A percentile compares a stretch with the other conserved stretches of the same genome.
phyloP scores from a whole-genome alignment of 2,797 vertebrate genomes.

The Labeo calbasu region DNA sequence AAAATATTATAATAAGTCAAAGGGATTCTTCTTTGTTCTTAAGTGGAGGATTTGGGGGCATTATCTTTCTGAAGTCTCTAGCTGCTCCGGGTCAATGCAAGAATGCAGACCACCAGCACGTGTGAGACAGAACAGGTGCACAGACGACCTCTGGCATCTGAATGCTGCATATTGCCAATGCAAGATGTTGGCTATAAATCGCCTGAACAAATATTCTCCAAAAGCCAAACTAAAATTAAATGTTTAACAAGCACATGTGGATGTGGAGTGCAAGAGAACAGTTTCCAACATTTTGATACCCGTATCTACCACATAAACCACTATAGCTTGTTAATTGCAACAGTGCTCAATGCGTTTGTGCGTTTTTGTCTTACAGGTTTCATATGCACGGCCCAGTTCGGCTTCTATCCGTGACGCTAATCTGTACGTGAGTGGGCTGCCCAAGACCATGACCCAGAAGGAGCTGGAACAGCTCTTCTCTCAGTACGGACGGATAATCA shows the following conservation, averaged over 20 bases:
- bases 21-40: conserved; percentile 33
- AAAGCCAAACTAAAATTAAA: conserved; percentile 7
- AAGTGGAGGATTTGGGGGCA: conserved; percentile 23
- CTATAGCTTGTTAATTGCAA: not conserved
- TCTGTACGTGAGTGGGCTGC: conserved; percentile 98
- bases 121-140: conserved; percentile 27
- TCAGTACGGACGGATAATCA: conserved; percentile 99
- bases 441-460: conserved; percentile 99
- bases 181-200: conserved; percentile 3
- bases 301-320: not conserved
- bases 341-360: conserved; percentile 16
- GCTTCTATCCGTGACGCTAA: conserved; percentile 99
- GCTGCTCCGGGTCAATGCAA: conserved; percentile 1
- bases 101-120: conserved; percentile 18
- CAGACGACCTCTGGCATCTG: conserved; percentile 32
- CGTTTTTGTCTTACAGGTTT: conserved; percentile 82
- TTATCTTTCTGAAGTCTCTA: conserved; percentile 34
- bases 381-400: conserved; percentile 97
- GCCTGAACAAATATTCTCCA: not conserved
- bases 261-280: not conserved
- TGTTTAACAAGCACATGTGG: not conserved
- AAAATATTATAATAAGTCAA: conserved; percentile 33
- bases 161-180: conserved; percentile 30
- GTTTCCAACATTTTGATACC: not conserved
- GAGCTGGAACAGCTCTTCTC: conserved; percentile 99